These are phyloP conservation scores for Ascidia mentula DNA, from an alignment of 23 tunicate genomes.

Conservation along the genomic window DNA sequence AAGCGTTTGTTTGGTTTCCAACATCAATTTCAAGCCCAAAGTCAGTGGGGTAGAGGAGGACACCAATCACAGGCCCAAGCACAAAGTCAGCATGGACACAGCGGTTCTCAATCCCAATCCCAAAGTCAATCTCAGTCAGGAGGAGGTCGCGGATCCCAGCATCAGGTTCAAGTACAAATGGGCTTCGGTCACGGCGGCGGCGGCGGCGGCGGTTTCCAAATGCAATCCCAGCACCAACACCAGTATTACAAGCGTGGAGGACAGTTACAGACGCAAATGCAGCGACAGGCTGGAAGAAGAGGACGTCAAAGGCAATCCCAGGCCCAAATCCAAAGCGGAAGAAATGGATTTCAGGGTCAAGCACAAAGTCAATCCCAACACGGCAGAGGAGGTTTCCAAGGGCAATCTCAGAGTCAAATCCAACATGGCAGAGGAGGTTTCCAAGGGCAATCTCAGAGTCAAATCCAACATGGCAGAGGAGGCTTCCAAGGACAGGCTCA, in stretches of 20 bases:
- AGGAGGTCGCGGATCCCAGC: constrained; percentile 18
- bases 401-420: constrained; percentile 19
- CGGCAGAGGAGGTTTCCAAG: not conserved
- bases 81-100: constrained; percentile 13
- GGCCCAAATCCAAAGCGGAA: constrained; percentile 19
- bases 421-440: constrained; percentile 3
- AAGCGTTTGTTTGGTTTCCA: constrained; percentile 7
- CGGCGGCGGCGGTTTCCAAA: constrained; percentile 31
- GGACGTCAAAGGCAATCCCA: constrained; percentile 21
- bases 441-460: constrained; percentile 35
- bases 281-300: not conserved
- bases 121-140: constrained; percentile 24
- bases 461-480: constrained; percentile 20
- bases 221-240: constrained; percentile 27
- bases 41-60: constrained; percentile 5
- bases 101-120: constrained; percentile 29
- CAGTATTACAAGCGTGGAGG: constrained; percentile 1
- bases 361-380: constrained; percentile 22
- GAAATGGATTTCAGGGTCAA: constrained; percentile 1
- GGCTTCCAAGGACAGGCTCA: constrained; percentile 19
- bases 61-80: constrained; percentile 4
- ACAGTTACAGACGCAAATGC: constrained; percentile 18
- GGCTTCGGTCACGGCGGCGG: constrained; percentile 17
- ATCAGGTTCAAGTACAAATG: constrained; percentile 25
- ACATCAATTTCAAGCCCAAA: constrained; percentile 16